Conservation (phyloP, 1,140 invertebrate genomes). For the Drosophila ficusphila region DNA sequence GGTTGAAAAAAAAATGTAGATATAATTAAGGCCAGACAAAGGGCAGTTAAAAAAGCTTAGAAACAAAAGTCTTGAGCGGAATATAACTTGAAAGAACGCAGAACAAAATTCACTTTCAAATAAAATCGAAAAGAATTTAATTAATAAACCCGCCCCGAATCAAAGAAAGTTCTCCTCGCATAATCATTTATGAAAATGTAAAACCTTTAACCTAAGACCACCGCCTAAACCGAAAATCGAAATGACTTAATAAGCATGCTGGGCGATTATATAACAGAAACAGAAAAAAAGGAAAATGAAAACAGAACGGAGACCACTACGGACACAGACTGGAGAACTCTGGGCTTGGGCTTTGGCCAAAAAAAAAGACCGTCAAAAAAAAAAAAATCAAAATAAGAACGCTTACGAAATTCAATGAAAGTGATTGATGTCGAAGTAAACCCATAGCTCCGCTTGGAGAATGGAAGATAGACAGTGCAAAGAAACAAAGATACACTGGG, state of each 20-base stretch:
- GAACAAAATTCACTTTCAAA: conserved; percentile 51
- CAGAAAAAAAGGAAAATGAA: conserved; percentile 23
- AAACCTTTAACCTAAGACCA: conserved; percentile 37
- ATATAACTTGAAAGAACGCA: conserved; percentile 26
- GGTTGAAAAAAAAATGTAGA: conserved; percentile 35
- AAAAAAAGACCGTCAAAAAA: conserved; percentile 9
- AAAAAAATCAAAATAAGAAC: conserved; percentile 28
- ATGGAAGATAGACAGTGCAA: conserved; percentile 40
- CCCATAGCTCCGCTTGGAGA: conserved; percentile 41
- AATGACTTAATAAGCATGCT: conserved; percentile 75
- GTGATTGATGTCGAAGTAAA: conserved; percentile 74
- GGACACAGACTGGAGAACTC: conserved; percentile 14
- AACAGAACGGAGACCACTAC: conserved; percentile 8
- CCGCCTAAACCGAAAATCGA: conserved; percentile 48
- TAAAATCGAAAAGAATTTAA: conserved; percentile 40
- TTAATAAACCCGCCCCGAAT: conserved; percentile 29
- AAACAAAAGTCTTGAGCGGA: conserved; percentile 65
- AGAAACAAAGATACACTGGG: conserved; percentile 17
- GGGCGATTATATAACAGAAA: conserved; percentile 61
- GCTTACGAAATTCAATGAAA: conserved; percentile 79
- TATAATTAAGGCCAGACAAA: conserved; percentile 67
- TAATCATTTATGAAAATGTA: conserved; percentile 57
- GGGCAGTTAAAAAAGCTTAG: conserved; percentile 59
- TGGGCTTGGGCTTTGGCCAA: conserved; percentile 15
- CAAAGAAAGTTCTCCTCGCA: conserved; percentile 45